These are phyloP conservation scores for Tamandua tetradactyla DNA, from an alignment of 2,797 vertebrate species.

Conservation along the genomic window DNA sequence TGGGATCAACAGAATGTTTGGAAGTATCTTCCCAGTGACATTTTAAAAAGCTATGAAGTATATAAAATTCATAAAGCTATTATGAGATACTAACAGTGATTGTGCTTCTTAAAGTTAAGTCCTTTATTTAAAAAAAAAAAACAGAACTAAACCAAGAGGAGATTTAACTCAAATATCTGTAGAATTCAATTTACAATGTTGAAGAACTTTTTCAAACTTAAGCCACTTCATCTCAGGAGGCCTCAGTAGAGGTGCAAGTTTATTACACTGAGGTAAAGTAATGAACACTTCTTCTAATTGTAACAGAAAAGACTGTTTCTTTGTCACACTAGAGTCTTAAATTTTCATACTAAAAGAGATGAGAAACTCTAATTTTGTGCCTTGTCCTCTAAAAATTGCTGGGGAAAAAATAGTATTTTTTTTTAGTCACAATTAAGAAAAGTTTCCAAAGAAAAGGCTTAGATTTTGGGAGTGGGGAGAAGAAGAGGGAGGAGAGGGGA, in stretches of 20 bases:
- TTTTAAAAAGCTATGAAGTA: not conserved
- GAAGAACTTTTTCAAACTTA: not conserved
- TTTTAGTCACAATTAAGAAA: slow-evolving; percentile 35
- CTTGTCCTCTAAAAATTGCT: not conserved
- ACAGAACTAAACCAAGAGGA: not conserved
- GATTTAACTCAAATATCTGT: not conserved
- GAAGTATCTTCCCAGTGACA: not conserved
- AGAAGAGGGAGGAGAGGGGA: not conserved
- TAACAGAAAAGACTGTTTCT: slow-evolving; percentile 2
- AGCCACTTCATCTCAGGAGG: not conserved
- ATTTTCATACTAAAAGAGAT: not conserved
- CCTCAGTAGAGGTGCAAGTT: not conserved
- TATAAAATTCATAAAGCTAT: not conserved
- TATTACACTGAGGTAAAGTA: not conserved
- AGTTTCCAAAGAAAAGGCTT: not conserved
- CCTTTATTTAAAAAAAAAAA: slow-evolving; percentile 51
- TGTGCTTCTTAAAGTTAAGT: not conserved
- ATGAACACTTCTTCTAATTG: not conserved
- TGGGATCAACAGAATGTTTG: not conserved
- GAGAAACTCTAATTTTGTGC: not conserved
- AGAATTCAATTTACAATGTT: slow-evolving; percentile 4
- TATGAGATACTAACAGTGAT: not conserved
- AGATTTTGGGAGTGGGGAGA: too few species aligned
- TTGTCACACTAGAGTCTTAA: not conserved
- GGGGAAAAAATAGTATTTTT: not conserved